phyloP scores from a whole-genome alignment of 2,113 vertebrate genomes.

The Bettongia penicillata region DNA sequence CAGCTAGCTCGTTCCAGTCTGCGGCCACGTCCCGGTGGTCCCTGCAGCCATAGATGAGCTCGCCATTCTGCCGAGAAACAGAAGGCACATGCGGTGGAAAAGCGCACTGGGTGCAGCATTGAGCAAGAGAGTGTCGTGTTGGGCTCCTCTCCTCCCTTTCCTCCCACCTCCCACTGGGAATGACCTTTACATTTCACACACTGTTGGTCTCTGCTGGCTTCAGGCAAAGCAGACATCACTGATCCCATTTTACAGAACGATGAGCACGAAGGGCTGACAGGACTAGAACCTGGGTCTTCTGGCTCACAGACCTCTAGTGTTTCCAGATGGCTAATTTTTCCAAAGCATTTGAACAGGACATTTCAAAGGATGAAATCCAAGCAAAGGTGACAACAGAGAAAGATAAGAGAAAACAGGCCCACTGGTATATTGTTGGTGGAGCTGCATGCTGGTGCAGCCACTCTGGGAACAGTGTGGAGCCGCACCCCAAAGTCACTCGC shows the following conservation, averaged over 20 bases:
- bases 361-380: not conserved
- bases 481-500: not conserved
- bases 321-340: not conserved
- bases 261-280: not conserved
- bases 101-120: too few relatives aligned
- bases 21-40: conserved; percentile 89
- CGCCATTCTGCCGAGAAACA: conserved; percentile 88
- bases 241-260: not conserved
- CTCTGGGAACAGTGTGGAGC: too few relatives aligned
- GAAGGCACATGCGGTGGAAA: not conserved
- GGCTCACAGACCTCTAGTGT: not conserved
- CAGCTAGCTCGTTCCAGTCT: conserved; percentile 90
- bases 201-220: too few relatives aligned
- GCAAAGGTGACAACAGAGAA: not conserved
- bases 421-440: not conserved
- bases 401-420: not conserved
- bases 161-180: too few relatives aligned
- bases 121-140: too few relatives aligned
- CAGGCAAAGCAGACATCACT: too few relatives aligned
- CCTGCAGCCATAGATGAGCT: conserved; percentile 94
- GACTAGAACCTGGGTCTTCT: fast-evolving
- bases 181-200: too few relatives aligned
- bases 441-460: not conserved
- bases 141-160: not conserved
- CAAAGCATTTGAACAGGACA: not conserved